Evolutionary conservation across 2,797 vertebrate genomes (phyloP).

Genomic region (Sus cebifrons): DNA sequence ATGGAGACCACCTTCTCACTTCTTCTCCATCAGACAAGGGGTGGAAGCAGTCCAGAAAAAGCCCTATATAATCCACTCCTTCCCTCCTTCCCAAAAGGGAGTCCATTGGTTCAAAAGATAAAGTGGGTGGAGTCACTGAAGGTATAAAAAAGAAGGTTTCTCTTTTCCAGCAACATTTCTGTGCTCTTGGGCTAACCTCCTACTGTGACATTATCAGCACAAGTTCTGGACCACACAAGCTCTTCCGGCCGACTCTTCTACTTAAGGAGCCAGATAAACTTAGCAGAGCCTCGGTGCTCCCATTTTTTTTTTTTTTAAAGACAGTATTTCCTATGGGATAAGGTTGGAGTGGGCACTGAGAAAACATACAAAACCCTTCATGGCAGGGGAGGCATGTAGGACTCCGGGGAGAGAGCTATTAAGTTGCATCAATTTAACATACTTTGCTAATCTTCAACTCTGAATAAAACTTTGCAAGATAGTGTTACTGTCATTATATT

Average conservation of each 20-base stretch:
- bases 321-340: not conserved
- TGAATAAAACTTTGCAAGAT: not conserved
- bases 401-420: not conserved
- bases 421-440: not conserved
- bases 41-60: not conserved
- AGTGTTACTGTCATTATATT: not conserved
- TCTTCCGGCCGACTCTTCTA: not conserved
- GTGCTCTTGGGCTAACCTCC: not conserved
- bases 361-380: not conserved
- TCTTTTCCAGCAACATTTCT: not conserved
- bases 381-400: not conserved
- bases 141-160: not conserved
- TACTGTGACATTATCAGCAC: not conserved
- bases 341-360: not conserved
- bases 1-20: not conserved
- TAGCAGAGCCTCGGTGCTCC: not conserved
- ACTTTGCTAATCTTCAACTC: not conserved
- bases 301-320: not conserved
- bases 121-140: not conserved
- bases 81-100: not conserved
- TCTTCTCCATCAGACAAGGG: not conserved
- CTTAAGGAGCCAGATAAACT: not conserved
- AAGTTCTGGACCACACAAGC: not conserved
- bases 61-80: not conserved
- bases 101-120: not conserved